These are phyloP conservation scores for Hanleya hanleyi DNA, from an alignment of 2,888 invertebrate genomes.

Conservation along the genomic window DNA sequence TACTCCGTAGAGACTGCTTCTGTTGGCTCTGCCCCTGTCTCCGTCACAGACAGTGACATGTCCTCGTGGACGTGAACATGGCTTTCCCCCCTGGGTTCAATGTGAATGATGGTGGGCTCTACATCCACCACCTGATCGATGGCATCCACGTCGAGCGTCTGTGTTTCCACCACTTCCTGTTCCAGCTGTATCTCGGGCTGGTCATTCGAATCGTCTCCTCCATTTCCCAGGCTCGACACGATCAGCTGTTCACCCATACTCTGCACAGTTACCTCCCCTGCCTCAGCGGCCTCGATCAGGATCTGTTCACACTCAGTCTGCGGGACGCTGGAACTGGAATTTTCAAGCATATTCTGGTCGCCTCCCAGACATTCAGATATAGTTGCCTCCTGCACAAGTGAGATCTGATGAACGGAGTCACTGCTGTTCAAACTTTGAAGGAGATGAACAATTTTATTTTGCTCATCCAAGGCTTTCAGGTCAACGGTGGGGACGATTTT, in stretches of 20 bases:
- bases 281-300: background rate
- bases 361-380: background rate
- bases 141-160: background rate
- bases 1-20: background rate
- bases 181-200: background rate
- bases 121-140: background rate
- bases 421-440: slow-evolving; percentile 44
- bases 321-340: background rate
- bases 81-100: background rate
- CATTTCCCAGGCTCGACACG: background rate
- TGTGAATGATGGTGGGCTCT: background rate
- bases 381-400: background rate
- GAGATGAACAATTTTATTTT: slow-evolving; percentile 52
- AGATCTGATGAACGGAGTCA: background rate
- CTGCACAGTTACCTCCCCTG: slow-evolving; percentile 2
- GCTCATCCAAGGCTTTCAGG: slow-evolving; percentile 25
- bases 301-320: slow-evolving; percentile 1
- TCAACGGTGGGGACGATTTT: too few species aligned
- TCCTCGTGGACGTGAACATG: too few species aligned
- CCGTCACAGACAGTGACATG: background rate
- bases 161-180: background rate
- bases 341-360: background rate
- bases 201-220: background rate
- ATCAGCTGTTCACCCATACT: background rate
- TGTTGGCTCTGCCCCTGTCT: background rate